Evolutionary conservation across 2,888 invertebrate species (phyloP), one percentile per base, ranked within the genome.

Genomic region (Andrena haemorrhoa): DNA sequence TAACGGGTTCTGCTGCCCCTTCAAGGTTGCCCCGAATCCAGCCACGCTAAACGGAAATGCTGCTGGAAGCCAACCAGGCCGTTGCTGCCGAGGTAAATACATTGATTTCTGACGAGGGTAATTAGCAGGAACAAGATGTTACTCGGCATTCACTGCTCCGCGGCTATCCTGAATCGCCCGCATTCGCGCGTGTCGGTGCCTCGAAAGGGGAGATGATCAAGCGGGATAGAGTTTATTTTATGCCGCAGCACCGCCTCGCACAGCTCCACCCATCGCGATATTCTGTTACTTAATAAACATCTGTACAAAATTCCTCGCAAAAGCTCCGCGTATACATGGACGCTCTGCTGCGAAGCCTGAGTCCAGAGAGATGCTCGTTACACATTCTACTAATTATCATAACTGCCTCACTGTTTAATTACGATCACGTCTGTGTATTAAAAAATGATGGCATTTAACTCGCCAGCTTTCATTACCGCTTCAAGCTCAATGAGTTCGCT

Each of bases 1-100:
- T 88, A 88, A 87, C 85, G 86, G 87, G 75, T 85, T 79, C 68
- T 73, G 26, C 10, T 72, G 73, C 66, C 33, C 56, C 80, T 69
- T 75, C 86, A 84, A 88, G 87, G 87, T 80, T 86, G 78, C 31
- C 49, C 61, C 47, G 78, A 77, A 75, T 74, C 66, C 77, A 82
- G 75, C 63, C 76, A 5, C 49, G 74, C 29, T 79, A 70, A 75
- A 61, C 72, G 65, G 51, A 65, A 75, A 26, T 61, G 47, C 41
- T 33, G 31, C 74, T 74, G 60, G 71, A 78, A 64, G 60, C 72
- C 33, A 49, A 12, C 68, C 3, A 51, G 47, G 20, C 33, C 65
- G 53, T 78, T 82, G 78, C 77, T 73, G 79, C 53, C 71, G 51
- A 16, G 49, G 35, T 53, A 65, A 60, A 41, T 33, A 29, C 74